Evolutionary conservation across 2,113 vertebrate species (phyloP).

Genomic region (Rhombomys opimus): DNA sequence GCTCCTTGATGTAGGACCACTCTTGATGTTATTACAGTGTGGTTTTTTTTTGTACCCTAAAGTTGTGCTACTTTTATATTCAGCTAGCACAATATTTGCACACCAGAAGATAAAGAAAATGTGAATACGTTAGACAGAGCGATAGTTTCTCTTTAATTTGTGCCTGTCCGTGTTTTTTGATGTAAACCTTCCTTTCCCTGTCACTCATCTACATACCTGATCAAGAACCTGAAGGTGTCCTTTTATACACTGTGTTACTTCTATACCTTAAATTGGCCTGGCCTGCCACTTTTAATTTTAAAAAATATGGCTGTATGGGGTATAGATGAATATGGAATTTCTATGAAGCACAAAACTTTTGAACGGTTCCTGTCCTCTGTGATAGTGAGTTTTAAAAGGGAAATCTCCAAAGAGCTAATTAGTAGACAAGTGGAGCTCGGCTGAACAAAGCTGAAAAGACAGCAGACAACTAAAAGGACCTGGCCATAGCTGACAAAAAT

Average conservation of each 20-base stretch:
- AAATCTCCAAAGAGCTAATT: constrained; percentile 99
- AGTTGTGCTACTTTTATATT: constrained; percentile 99
- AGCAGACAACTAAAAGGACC: constrained; percentile 93
- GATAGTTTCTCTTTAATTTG: constrained; percentile 86
- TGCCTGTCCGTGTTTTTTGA: constrained; percentile 82
- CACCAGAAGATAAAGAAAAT: constrained; percentile 98
- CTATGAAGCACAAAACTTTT: constrained; percentile 93
- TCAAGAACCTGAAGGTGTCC: constrained; percentile 87
- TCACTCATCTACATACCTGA: constrained; percentile 89
- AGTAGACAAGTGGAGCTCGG: constrained; percentile 96
- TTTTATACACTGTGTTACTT: constrained; percentile 81
- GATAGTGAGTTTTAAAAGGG: constrained; percentile 95
- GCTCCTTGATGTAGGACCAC: constrained; percentile 99
- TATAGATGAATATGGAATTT: constrained; percentile 93
- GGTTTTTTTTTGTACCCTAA: constrained; percentile 95
- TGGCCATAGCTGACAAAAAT: constrained; percentile 96
- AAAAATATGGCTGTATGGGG: constrained; percentile 85
- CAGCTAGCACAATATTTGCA: constrained; percentile 99
- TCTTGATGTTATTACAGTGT: constrained; percentile 98
- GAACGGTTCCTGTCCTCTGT: constrained; percentile 92
- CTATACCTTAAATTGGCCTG: constrained; percentile 91
- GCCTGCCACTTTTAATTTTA: constrained; percentile 92
- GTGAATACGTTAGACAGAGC: constrained; percentile 92
- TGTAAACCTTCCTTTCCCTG: constrained; percentile 81
- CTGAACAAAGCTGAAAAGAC: constrained; percentile 96